Conservation (phyloP, 2,888 invertebrate genomes). For the Hydraecia micacea region DNA sequence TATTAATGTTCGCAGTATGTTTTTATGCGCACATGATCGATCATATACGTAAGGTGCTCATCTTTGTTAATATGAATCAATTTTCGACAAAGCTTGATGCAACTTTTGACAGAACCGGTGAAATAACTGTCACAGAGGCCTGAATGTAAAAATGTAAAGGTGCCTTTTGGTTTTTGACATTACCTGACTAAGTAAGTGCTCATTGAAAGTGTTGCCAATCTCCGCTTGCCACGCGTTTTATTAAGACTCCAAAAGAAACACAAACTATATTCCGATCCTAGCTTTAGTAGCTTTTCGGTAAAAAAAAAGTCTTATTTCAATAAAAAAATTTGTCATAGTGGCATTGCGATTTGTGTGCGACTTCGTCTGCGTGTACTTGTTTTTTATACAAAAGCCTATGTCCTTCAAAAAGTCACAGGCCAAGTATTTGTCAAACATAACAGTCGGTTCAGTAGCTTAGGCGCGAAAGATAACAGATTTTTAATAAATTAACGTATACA, state of each 20-base stretch:
- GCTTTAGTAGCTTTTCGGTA: background rate
- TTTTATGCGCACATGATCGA: conserved; percentile 6
- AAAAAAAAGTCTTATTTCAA: background rate
- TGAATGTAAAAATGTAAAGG: background rate
- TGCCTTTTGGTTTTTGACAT: background rate
- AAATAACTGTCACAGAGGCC: background rate
- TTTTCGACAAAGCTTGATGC: background rate
- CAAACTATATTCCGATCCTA: background rate
- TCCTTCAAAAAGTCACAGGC: background rate
- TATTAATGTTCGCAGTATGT: conserved; percentile 7
- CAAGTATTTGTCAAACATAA: background rate
- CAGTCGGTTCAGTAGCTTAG: background rate
- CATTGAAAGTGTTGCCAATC: background rate
- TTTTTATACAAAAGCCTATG: background rate
- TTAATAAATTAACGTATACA: no score
- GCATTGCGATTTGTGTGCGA: background rate
- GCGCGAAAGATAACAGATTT: background rate
- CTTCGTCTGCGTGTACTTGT: background rate
- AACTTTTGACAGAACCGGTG: background rate
- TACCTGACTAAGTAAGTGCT: background rate
- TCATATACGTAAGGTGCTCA: background rate
- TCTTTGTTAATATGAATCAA: background rate
- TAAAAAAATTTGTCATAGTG: background rate
- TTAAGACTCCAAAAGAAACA: background rate
- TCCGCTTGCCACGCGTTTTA: background rate